Conservation (phyloP, 2,113 vertebrate genomes). For the Strix uralensis region DNA sequence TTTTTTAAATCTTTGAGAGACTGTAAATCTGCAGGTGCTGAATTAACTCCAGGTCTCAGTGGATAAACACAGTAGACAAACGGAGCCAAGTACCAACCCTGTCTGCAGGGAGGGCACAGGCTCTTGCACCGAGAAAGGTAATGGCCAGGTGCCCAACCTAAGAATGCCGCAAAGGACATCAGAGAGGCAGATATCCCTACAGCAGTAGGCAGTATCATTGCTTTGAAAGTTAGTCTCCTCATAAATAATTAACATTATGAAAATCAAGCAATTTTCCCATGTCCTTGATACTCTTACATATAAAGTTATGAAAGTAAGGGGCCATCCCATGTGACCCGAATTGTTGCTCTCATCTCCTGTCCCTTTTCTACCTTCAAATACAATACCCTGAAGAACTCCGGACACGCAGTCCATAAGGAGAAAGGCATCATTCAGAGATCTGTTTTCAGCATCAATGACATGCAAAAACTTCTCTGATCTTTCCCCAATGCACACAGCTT, state of each 20-base stretch:
- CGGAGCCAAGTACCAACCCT: not conserved
- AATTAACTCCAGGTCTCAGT: not conserved
- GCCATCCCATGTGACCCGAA: not conserved
- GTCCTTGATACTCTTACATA: not conserved
- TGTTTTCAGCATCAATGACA: not conserved
- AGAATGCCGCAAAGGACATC: not conserved
- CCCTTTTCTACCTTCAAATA: not conserved
- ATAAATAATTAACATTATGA: not conserved
- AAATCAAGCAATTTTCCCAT: not conserved
- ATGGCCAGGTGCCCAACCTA: not conserved
- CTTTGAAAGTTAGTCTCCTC: not conserved
- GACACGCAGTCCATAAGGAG: not conserved
- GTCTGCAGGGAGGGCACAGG: not conserved
- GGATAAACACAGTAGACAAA: not conserved
- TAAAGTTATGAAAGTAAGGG: not conserved
- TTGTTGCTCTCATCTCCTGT: not conserved
- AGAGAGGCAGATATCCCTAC: not conserved
- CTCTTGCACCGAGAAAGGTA: not conserved
- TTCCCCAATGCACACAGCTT: not conserved
- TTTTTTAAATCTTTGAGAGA: not conserved
- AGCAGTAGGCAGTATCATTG: not conserved
- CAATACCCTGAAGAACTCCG: not conserved
- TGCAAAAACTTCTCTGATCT: not conserved
- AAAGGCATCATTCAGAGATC: not conserved
- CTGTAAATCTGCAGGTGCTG: not conserved